Evolutionary conservation across 1,140 invertebrate species (phyloP).

Genomic region (Notospermus geniculatus): DNA sequence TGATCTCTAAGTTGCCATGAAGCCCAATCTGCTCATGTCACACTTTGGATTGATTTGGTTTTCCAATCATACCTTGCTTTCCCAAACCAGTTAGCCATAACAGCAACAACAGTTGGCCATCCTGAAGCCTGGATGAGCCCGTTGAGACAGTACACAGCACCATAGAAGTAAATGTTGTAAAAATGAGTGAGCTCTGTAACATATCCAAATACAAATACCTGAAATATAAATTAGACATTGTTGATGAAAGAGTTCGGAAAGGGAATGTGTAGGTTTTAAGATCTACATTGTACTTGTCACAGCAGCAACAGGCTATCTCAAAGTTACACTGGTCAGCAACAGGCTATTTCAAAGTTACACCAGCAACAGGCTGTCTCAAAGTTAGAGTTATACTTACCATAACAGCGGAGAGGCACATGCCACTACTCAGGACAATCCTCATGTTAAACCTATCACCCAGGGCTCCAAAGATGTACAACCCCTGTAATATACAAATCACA

Average conservation of each 20-base stretch:
- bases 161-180: slow-evolving; percentile 56
- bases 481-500: slow-evolving; percentile 46
- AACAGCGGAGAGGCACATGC: slow-evolving; percentile 57
- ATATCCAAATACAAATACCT: slow-evolving; percentile 59
- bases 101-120: slow-evolving; percentile 89
- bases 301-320: too few relatives aligned
- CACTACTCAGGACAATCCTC: slow-evolving; percentile 54
- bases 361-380: too few relatives aligned
- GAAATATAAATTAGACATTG: too few relatives aligned
- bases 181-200: slow-evolving; percentile 55
- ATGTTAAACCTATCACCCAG: slow-evolving; percentile 58
- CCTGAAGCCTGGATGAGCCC: slow-evolving; percentile 89
- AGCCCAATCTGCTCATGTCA: too few relatives aligned
- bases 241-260: too few relatives aligned
- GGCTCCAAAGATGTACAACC: slow-evolving; percentile 58
- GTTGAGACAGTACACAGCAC: slow-evolving; percentile 66
- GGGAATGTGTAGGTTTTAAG: too few relatives aligned
- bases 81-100: slow-evolving; percentile 96
- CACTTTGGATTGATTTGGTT: too few relatives aligned
- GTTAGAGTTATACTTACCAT: slow-evolving; percentile 49
- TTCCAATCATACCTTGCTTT: slow-evolving; percentile 69
- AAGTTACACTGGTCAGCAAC: too few relatives aligned
- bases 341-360: too few relatives aligned
- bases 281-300: too few relatives aligned
- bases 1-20: too few relatives aligned